Percentiles rank a stretch among this genome's conserved stretches.
Evolutionary conservation across 2,888 invertebrate species (phyloP).

Genomic region (Pterobdella sp.): DNA sequence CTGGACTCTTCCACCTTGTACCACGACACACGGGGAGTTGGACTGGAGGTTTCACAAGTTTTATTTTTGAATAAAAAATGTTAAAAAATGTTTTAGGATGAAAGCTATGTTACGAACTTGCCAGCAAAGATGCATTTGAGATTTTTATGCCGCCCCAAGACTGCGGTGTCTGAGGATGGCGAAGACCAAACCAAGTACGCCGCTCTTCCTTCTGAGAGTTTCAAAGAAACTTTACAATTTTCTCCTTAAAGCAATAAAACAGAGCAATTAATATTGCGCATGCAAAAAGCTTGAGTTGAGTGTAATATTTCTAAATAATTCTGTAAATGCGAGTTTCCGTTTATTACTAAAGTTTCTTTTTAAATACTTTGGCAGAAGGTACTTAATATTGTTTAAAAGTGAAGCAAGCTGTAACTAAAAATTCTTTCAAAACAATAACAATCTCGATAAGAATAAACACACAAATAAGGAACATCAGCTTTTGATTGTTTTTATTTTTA

Average conservation of each 20-base stretch:
- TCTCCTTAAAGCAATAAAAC: too few species aligned
- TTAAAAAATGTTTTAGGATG: too few species aligned
- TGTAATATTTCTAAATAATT: too few species aligned
- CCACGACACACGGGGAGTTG: neutral
- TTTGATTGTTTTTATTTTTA: too few species aligned
- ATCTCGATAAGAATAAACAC: neutral
- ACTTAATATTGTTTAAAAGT: constrained; percentile 3
- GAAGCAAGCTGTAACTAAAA: neutral
- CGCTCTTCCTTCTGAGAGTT: neutral
- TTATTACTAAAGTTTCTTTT: neutral
- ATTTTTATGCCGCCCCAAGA: neutral
- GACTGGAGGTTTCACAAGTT: too few species aligned
- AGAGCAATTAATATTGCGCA: too few species aligned
- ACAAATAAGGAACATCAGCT: too few species aligned
- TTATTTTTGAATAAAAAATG: too few species aligned
- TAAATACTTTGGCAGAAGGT: neutral
- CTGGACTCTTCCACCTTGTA: neutral
- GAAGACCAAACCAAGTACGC: neutral
- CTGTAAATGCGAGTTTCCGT: too few species aligned
- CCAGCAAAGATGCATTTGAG: constrained; percentile 5
- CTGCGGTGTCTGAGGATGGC: neutral
- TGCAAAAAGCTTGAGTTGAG: too few species aligned
- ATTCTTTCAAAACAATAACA: neutral
- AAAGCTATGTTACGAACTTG: too few species aligned
- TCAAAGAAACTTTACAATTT: too few species aligned